phyloP scores from a whole-genome alignment of 2,797 vertebrate genomes.

The Coregonus sp. region DNA sequence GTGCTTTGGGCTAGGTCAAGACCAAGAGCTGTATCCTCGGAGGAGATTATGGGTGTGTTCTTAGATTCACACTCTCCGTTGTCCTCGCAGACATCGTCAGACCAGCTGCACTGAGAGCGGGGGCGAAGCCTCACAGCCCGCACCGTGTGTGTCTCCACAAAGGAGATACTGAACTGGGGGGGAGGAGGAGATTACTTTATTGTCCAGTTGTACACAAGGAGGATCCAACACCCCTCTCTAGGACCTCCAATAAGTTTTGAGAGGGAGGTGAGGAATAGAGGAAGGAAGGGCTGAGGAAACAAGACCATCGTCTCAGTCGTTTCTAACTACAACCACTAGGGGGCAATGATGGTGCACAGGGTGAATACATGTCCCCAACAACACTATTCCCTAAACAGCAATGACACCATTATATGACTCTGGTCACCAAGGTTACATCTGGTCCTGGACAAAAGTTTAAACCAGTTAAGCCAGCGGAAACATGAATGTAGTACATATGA shows the following conservation, averaged over 20 bases:
- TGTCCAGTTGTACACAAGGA: background rate
- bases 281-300: background rate
- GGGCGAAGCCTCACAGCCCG: conserved; percentile 82
- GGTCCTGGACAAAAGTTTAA: background rate
- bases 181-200: background rate
- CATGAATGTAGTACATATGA: background rate
- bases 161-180: conserved; percentile 90
- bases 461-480: background rate
- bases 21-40: conserved; percentile 71
- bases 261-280: background rate
- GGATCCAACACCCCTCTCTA: background rate
- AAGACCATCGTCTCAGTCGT: background rate
- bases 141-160: conserved; percentile 87
- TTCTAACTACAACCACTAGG: background rate
- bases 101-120: conserved; percentile 43
- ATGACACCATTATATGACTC: background rate
- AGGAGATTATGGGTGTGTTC: conserved; percentile 64
- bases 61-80: conserved; percentile 58
- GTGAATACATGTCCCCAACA: background rate
- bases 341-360: conserved; percentile 3
- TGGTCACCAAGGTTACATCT: background rate
- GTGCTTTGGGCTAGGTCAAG: background rate
- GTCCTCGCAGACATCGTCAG: conserved; percentile 60
- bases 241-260: background rate
- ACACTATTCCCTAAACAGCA: background rate